Conservation (phyloP, 2,888 invertebrate species). For the Callimorpha dominula region DNA sequence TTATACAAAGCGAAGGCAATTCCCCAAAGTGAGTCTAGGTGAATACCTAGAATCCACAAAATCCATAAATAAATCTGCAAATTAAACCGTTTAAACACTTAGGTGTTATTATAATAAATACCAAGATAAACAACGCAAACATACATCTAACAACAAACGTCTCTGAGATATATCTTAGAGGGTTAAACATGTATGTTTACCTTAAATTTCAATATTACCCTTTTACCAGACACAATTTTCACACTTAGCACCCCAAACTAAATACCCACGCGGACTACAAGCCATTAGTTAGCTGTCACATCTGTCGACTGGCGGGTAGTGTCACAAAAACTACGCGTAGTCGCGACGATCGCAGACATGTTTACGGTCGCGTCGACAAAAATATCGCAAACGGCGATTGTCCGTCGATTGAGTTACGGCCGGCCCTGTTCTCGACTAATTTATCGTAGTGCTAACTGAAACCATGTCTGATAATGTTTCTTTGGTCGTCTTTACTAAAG, state of each 20-base stretch:
- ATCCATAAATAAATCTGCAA: no score
- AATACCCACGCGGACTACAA: slow-evolving; percentile 35
- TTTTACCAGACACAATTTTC: slow-evolving; percentile 36
- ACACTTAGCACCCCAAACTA: slow-evolving; percentile 40
- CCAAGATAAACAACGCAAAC: no score
- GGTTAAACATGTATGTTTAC: neutral
- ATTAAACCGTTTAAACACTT: no score
- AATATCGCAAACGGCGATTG: slow-evolving; percentile 72
- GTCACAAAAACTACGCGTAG: slow-evolving; percentile 55
- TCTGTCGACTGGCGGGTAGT: slow-evolving; percentile 55
- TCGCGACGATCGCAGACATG: slow-evolving; percentile 66
- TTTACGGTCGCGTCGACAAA: slow-evolving; percentile 80
- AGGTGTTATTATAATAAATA: no score
- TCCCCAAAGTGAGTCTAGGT: no score
- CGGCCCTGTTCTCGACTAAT: slow-evolving; percentile 65
- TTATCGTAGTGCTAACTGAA: slow-evolving; percentile 70
- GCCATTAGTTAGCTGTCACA: slow-evolving; percentile 53
- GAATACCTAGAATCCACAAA: no score
- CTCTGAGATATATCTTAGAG: neutral
- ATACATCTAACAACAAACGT: no score
- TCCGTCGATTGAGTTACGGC: slow-evolving; percentile 75
- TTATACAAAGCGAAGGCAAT: no score
- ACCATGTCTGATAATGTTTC: slow-evolving; percentile 44
- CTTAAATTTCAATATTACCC: slow-evolving; percentile 13
- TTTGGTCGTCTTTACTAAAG: slow-evolving; percentile 35